Evolutionary conservation across 2,888 invertebrate genomes (phyloP), one percentile per base, ranked within the genome.

Genomic region (Allophyes oxyacanthae): DNA sequence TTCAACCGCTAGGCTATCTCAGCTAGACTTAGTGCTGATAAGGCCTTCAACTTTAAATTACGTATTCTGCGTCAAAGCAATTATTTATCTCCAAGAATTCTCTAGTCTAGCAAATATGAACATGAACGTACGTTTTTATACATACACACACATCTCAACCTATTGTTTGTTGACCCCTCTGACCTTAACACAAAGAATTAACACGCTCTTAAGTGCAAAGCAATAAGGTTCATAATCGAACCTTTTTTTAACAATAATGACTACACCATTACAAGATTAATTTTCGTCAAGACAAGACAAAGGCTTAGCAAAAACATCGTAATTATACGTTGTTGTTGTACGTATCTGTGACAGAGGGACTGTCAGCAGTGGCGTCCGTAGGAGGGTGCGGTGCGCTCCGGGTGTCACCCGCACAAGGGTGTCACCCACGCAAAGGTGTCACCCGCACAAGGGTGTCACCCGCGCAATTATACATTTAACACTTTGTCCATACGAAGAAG

Each of bases 81-180:
- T 2, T 8, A 8, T 8, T 8, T 28, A 28, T 28, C 1, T 28
- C 1, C 7, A 28, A 28, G 8, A 8, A 6, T 20, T 32, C n/a
- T 52, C 40, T 37, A 0, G 14, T 13, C n/a, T n/a, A 26, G 28
- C 46, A 40, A 46, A 63, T n/a, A 6, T 10, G 15, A 26, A 11
- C 30, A 46, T 26, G 15, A 9, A 42, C 20, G 7, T 28, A 34
- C 4, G 36, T 56, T 56, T 51, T 46, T 8, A 26, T 13, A 38
- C 11, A 13, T 25, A 34, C 0, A 45, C 36, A 36, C 37, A 53
- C 30, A 55, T 14, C 10, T 30, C 13, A 34, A 11, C 0, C 55
- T 9, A 61, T 64, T 65, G 61, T 64, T 48, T 40, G 11, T 20
- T 33, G 50, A 64, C 61, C 55, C 34, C 46, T 42, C 0, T 57